A percentile compares a stretch with the other conserved stretches of the same genome.
Conservation (phyloP, 2,797 vertebrate species). For the Nyctibius grandis region DNA sequence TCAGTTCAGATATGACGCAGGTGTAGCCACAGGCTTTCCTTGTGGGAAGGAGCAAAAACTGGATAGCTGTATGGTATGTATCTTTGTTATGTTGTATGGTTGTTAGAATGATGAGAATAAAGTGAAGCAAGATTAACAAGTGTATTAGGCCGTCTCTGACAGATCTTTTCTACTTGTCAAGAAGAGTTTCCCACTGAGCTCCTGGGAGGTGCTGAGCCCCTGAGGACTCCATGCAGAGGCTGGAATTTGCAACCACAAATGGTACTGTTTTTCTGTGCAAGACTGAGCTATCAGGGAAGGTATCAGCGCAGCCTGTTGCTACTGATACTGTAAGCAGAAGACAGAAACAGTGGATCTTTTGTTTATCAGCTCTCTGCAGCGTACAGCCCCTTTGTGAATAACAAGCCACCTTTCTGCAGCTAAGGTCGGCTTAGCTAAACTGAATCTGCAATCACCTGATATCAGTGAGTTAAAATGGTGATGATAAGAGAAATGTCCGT, state of each 20-base stretch:
- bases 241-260: background rate
- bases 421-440: background rate
- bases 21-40: background rate
- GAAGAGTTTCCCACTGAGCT: background rate
- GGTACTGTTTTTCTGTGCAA: background rate
- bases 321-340: constrained; percentile 30
- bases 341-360: constrained; percentile 45
- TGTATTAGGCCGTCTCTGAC: background rate
- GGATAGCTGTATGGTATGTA: background rate
- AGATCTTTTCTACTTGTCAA: background rate
- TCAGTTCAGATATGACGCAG: background rate
- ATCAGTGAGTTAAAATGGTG: background rate
- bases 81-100: too few species aligned
- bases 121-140: background rate
- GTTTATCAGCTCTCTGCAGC: constrained; percentile 41
- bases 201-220: background rate
- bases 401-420: background rate
- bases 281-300: constrained; percentile 1
- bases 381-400: constrained; percentile 2
- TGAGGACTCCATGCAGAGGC: background rate
- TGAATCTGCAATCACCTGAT: background rate
- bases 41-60: constrained; percentile 8
- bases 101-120: background rate
- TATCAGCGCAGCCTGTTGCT: constrained; percentile 34
- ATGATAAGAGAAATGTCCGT: background rate